phyloP scores from a whole-genome alignment of 1,140 invertebrate species.

The Euschistus heros region DNA sequence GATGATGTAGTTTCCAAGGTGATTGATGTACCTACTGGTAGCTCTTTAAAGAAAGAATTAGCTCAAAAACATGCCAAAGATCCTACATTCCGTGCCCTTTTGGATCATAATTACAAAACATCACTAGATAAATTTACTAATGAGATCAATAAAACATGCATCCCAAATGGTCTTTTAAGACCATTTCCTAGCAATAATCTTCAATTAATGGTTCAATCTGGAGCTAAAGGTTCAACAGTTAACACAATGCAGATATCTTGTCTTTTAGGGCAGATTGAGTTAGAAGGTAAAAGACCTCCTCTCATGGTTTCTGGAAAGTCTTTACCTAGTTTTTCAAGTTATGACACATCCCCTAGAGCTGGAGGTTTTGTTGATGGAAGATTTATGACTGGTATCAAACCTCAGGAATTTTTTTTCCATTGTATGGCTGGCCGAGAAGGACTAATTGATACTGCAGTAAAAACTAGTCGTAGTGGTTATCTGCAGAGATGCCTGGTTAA shows the following conservation, averaged over 20 bases:
- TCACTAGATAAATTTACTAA: slow-evolving; percentile 76
- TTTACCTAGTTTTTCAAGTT: slow-evolving; percentile 84
- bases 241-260: slow-evolving; percentile 98
- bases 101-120: slow-evolving; percentile 82
- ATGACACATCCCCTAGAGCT: slow-evolving; percentile 80
- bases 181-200: slow-evolving; percentile 92
- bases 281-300: slow-evolving; percentile 94
- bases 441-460: slow-evolving; percentile 74
- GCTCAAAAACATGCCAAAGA: slow-evolving; percentile 52
- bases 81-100: slow-evolving; percentile 58
- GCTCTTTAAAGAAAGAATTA: slow-evolving; percentile 58
- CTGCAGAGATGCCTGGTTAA: slow-evolving; percentile 96
- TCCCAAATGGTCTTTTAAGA: slow-evolving; percentile 69
- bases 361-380: slow-evolving; percentile 93
- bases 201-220: slow-evolving; percentile 95
- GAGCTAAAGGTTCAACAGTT: slow-evolving; percentile 93
- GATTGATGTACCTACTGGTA: slow-evolving; percentile 46
- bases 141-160: slow-evolving; percentile 71
- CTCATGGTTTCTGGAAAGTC: slow-evolving; percentile 87
- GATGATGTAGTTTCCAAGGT: slow-evolving; percentile 53
- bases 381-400: slow-evolving; percentile 94
- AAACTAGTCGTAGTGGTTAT: slow-evolving; percentile 95
- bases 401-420: slow-evolving; percentile 98
- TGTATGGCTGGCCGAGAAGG: slow-evolving; percentile 99
- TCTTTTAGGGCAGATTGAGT: slow-evolving; percentile 91